Base-by-base conservation (phyloP, 2,888 invertebrate genomes). In the Reticulitermes lucifugus region DNA sequence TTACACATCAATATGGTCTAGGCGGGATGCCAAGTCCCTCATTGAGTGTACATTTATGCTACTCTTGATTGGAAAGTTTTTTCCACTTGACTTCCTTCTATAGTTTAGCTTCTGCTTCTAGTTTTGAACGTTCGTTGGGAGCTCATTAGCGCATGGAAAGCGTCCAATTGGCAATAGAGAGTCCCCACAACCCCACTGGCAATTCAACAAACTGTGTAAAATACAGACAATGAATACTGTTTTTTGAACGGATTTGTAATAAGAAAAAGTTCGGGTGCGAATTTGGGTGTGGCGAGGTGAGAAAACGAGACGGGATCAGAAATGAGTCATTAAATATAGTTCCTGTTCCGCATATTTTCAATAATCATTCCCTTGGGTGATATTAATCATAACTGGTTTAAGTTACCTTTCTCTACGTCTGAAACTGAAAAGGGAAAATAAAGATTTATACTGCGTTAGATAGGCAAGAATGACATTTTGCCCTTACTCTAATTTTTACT, bases 91-190 rank as follows among this genome's bases (percentile, higher is more conserved):
- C 35, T 60, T 35, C 59, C 81, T 81, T 81, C 25, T 41, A 81
- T 25, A 81, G 59, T 81, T 60, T 60, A 41, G 81, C 43, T 35
- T 65, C 60, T 81, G 59, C 81, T 81, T 81, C 60, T 60, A 59
- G 81, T 81, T 81, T 43, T 60, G 9, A 60, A 81, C 25, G 21
- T 29, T 81, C 43, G 51, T 14, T 4, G n/a, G 41, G 55, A 59
- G 84, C 46, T 86, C 86, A 86, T 86, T 86, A 86, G 86, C 59
- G 35, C 73, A 77, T 86, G 86, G 86, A 86, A 86, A 77, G 84
- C 80, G 55, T 84, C 86, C 86, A 86, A 86, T 86, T 86, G 84
- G 84, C 86, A 84, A 84, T 86, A 80, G 79, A 83, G 70, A 75
- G 43, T 22, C 81, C 73, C 73, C 35, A 35, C 35, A 35, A 35